These are phyloP conservation scores for Drosophila demipolita DNA, from an alignment of 2,888 invertebrate species.

Conservation along the genomic window DNA sequence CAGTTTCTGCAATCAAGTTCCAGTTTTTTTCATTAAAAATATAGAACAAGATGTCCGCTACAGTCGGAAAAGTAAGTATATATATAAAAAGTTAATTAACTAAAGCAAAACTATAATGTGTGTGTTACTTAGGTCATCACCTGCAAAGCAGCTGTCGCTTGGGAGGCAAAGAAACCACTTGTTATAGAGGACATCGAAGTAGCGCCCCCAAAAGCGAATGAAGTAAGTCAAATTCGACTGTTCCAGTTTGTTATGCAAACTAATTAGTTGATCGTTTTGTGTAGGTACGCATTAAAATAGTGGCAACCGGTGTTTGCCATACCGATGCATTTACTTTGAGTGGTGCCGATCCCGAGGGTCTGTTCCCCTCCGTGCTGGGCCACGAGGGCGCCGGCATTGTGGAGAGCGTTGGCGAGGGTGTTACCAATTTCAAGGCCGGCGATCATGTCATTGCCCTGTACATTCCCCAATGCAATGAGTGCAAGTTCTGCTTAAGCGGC, in stretches of 20 bases:
- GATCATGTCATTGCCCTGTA: constrained; percentile 99
- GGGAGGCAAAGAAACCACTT: constrained; percentile 96
- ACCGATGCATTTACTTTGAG: constrained; percentile 96
- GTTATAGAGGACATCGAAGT: constrained; percentile 97
- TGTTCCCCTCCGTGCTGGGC: constrained; percentile 96
- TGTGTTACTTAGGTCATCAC: constrained; percentile 89
- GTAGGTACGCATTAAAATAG: constrained; percentile 88
- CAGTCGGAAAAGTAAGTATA: constrained; percentile 73
- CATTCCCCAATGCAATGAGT: constrained; percentile 97
- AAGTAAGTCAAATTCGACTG: constrained; percentile 87
- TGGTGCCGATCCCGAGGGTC: constrained; percentile 95
- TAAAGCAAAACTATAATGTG: not conserved
- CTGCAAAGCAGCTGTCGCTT: constrained; percentile 98
- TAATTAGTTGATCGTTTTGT: not conserved
- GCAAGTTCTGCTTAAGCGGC: constrained; percentile 97
- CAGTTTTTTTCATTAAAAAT: constrained; percentile 28
- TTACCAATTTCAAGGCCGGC: constrained; percentile 93
- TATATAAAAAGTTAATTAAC: constrained; percentile 13
- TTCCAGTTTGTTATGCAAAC: not conserved
- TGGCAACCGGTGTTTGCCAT: constrained; percentile 94
- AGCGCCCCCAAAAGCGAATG: constrained; percentile 96
- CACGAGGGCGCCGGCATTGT: constrained; percentile 99
- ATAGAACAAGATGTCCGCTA: constrained; percentile 62
- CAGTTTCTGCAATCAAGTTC: constrained; percentile 16
- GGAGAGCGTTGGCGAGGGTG: constrained; percentile 98